phyloP scores from a whole-genome alignment of 2,113 vertebrate genomes.

The Sprattus sprattus region DNA sequence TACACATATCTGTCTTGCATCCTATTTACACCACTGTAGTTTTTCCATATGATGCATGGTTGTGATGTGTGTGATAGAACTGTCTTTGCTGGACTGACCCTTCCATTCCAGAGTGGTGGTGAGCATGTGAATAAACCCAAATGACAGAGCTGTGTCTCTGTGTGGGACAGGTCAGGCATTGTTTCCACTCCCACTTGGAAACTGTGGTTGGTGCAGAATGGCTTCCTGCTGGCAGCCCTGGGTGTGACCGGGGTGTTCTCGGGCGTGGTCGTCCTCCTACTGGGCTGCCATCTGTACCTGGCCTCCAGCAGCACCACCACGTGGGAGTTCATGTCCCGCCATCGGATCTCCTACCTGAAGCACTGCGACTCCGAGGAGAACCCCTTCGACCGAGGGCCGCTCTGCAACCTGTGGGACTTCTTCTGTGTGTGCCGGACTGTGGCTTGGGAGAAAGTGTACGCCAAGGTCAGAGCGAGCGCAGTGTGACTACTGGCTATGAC shows the following conservation, averaged over 20 bases:
- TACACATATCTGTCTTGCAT: too few relatives aligned
- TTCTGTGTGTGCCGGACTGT: conserved; percentile 82
- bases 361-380: conserved; percentile 73
- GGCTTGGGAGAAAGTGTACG: conserved; percentile 83
- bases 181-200: conserved; percentile 68
- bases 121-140: not conserved
- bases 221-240: conserved; percentile 77
- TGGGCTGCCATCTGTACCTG: conserved; percentile 87
- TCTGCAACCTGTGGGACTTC: conserved; percentile 86
- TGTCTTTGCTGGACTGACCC: not conserved
- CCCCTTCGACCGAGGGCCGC: conserved; percentile 87
- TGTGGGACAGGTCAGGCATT: conserved; percentile 80
- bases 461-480: conserved; percentile 48
- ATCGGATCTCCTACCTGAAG: conserved; percentile 87
- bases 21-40: too few relatives aligned
- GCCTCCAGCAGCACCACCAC: conserved; percentile 87
- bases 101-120: not conserved
- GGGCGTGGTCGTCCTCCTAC: conserved; percentile 73
- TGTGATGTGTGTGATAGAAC: not conserved
- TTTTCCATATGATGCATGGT: too few relatives aligned
- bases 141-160: not conserved
- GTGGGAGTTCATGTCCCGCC: conserved; percentile 93
- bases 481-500: conserved; percentile 45
- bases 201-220: conserved; percentile 75
- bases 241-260: conserved; percentile 70